These are phyloP conservation scores for Anthophora plumipes DNA, from an alignment of 2,888 invertebrate species.

Conservation along the genomic window DNA sequence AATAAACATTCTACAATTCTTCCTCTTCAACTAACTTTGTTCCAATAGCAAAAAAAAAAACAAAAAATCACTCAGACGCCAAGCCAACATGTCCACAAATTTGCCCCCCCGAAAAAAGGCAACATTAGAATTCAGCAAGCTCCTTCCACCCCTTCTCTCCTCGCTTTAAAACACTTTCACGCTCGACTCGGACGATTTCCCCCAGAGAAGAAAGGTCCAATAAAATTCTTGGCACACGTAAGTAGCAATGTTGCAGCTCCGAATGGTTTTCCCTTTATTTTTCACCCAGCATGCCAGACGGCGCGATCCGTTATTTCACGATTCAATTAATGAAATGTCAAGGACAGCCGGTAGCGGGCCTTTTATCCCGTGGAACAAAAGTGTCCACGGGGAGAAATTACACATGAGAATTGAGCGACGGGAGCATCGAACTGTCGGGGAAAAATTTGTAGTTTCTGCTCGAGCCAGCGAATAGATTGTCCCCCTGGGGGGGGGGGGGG, in stretches of 20 bases:
- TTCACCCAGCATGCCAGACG: background rate
- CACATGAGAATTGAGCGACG: background rate
- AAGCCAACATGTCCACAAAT: background rate
- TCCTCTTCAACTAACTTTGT: too few relatives aligned
- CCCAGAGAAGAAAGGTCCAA: background rate
- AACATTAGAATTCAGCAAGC: background rate
- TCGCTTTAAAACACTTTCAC: background rate
- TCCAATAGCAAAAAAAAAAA: too few relatives aligned
- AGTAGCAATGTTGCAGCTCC: background rate
- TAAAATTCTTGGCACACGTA: constrained; percentile 5
- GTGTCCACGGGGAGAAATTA: background rate
- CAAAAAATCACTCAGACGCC: background rate
- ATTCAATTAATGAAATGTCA: constrained; percentile 59
- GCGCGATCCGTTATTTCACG: constrained; percentile 33
- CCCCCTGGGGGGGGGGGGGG: too few relatives aligned
- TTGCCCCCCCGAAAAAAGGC: background rate
- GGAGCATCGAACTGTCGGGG: constrained; percentile 14
- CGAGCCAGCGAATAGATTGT: constrained; percentile 42
- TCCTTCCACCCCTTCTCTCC: background rate
- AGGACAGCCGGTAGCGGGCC: constrained; percentile 28
- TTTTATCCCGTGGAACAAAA: background rate
- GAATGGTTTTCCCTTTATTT: background rate
- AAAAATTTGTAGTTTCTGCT: constrained; percentile 30
- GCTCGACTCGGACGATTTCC: background rate
- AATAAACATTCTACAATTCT: too few relatives aligned